These are phyloP conservation scores for Otus scops DNA, from an alignment of 2,797 vertebrate species.

Conservation along the genomic window DNA sequence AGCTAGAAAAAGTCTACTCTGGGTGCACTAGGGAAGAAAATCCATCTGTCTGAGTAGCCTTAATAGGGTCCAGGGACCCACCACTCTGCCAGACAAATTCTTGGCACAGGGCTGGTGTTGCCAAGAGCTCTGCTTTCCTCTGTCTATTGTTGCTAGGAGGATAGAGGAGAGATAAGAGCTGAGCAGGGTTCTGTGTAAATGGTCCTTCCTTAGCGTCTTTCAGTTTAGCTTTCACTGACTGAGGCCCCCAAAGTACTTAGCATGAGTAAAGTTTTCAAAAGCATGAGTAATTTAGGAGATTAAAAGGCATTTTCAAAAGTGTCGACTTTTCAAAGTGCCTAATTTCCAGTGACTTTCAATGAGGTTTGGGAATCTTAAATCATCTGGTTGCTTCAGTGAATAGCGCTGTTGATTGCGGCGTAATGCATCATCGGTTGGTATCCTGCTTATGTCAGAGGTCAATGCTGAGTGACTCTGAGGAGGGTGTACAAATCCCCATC, in stretches of 20 bases:
- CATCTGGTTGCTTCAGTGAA: neutral
- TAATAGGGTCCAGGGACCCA: neutral
- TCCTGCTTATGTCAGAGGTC: conserved; percentile 28
- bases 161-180: conserved; percentile 9
- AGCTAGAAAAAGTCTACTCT: neutral
- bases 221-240: conserved; percentile 24
- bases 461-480: neutral
- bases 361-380: conserved; percentile 14
- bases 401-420: neutral
- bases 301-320: conserved; percentile 48
- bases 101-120: conserved; percentile 26
- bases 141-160: neutral
- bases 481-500: neutral
- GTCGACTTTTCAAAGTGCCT: conserved; percentile 25
- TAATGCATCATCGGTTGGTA: neutral
- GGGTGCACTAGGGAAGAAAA: neutral
- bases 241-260: conserved; percentile 12
- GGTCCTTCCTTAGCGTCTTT: neutral
- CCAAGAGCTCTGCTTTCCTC: neutral
- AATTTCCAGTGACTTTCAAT: conserved; percentile 17
- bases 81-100: neutral
- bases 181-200: neutral
- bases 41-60: neutral
- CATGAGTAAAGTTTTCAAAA: conserved; percentile 44
- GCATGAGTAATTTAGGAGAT: conserved; percentile 34